Evolutionary conservation across 2,113 vertebrate genomes (phyloP).

Genomic region (Falcunculus frontatus): DNA sequence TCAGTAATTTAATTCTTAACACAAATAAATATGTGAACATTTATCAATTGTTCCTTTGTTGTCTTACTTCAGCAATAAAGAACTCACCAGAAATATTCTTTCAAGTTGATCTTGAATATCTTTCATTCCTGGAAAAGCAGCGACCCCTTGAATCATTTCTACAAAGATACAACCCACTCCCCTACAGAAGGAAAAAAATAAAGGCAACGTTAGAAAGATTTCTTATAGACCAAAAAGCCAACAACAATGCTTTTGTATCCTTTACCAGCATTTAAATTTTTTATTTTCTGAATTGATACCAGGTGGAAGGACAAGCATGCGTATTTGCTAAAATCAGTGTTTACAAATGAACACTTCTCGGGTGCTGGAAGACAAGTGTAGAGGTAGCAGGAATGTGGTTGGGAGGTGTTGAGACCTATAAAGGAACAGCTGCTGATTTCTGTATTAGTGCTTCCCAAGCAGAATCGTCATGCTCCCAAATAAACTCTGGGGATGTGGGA

Average conservation of each 20-base stretch:
- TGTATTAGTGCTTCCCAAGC: neutral
- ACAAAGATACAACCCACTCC: slow-evolving; percentile 98
- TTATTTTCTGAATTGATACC: neutral
- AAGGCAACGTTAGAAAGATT: neutral
- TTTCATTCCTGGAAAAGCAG: slow-evolving; percentile 98
- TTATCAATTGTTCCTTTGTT: neutral
- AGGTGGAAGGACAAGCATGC: neutral
- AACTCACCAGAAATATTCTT: slow-evolving; percentile 96
- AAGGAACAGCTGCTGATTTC: neutral
- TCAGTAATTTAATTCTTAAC: neutral
- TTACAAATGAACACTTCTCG: neutral
- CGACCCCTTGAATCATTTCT: slow-evolving; percentile 97
- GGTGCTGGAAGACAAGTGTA: neutral
- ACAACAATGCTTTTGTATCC: neutral
- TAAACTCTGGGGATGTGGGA: neutral
- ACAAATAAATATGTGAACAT: neutral
- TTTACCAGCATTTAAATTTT: neutral
- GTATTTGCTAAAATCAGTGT: neutral
- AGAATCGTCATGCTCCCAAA: neutral
- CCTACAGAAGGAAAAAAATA: slow-evolving; percentile 68
- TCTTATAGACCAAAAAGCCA: neutral
- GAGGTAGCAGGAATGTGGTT: neutral
- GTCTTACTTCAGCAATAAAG: neutral
- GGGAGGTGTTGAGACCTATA: neutral
- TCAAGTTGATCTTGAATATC: slow-evolving; percentile 98